A percentile compares a stretch with the other conserved stretches of the same genome.
phyloP scores from a whole-genome alignment of 2,113 vertebrate genomes.

The Leuciscus idus region DNA sequence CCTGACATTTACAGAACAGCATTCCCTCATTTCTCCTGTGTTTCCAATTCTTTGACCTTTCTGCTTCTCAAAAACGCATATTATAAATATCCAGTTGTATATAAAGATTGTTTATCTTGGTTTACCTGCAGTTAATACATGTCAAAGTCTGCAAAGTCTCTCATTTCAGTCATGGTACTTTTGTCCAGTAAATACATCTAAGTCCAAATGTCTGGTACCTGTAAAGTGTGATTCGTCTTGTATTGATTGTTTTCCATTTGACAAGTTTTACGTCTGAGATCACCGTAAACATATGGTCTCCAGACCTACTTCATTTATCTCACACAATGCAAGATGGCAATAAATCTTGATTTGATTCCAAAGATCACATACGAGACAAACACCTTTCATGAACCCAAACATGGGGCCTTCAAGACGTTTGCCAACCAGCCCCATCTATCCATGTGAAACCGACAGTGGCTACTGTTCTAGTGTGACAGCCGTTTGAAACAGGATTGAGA shows the following conservation, averaged over 20 bases:
- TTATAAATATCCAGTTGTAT: neutral
- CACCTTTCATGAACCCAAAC: slow-evolving; percentile 38
- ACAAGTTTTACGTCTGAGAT: slow-evolving; percentile 12
- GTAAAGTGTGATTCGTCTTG: slow-evolving; percentile 47
- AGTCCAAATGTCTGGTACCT: slow-evolving; percentile 39
- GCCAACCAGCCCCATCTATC: neutral
- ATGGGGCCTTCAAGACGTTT: slow-evolving; percentile 1
- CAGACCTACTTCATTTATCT: slow-evolving; percentile 52
- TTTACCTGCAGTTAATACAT: slow-evolving; percentile 6
- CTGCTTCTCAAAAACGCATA: neutral
- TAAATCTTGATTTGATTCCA: slow-evolving; percentile 4
- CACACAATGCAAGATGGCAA: slow-evolving; percentile 19
- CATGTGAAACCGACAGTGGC: neutral
- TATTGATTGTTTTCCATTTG: slow-evolving; percentile 49
- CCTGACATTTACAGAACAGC: slow-evolving; percentile 4
- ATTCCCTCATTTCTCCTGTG: no score
- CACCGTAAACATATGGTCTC: slow-evolving; percentile 44
- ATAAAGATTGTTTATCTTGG: neutral
- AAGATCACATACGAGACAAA: slow-evolving; percentile 29
- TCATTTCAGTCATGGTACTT: neutral
- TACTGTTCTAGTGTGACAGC: neutral
- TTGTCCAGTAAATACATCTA: neutral
- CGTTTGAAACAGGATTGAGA: slow-evolving; percentile 6
- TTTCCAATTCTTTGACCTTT: neutral
- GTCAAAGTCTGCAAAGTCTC: neutral